Evolutionary conservation across 2,113 vertebrate genomes (phyloP), one percentile per base, ranked within the genome.

Genomic region (Tyrannus savana): DNA sequence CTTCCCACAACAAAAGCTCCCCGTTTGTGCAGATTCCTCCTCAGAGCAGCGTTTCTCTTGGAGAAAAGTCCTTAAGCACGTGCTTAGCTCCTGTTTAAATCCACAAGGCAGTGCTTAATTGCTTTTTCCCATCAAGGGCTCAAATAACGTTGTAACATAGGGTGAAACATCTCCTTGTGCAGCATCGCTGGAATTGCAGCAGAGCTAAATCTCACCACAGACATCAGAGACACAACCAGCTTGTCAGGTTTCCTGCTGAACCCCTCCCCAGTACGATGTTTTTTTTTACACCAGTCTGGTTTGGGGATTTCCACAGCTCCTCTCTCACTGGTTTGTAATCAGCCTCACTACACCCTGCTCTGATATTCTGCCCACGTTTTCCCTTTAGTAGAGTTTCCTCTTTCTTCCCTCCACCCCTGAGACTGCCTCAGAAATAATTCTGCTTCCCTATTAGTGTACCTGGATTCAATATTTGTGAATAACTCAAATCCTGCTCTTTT

Each of bases 71-170:
- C 80, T 89, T 94, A 75, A 96, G 82, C 64, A 3, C 37, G 85
- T 80, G 67, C 79, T 96, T 93, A 94, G 60, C 83, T 90, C 62
- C 73, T 30, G 4, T 78, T 92, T 90, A 93, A 96, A 96, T 93
- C 92, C 84, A 89, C 84, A 78, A 90, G 92, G 87, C 69, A 81
- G 56, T 15, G 18, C 79, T 78, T 95, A 97, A 95, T 96, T 93
- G 90, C 80, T 96, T 96, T 96, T 93, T 71, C 86, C 88, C 92
- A 81, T 96, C 88, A 89, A 86, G 80, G 50, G 56, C 68, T 93
- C 72, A n/a, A 46, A 71, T 66, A 68, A 72, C 27, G 56, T 81
- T 33, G 86, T 80, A 95, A 90, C 90, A 90, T 87, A 92, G 66
- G 86, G 88, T 37, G 69, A 47, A 64, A 89, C 88, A 50, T 74